Conservation (phyloP, 2,888 invertebrate genomes). For the Ischnus inquisitorius region DNA sequence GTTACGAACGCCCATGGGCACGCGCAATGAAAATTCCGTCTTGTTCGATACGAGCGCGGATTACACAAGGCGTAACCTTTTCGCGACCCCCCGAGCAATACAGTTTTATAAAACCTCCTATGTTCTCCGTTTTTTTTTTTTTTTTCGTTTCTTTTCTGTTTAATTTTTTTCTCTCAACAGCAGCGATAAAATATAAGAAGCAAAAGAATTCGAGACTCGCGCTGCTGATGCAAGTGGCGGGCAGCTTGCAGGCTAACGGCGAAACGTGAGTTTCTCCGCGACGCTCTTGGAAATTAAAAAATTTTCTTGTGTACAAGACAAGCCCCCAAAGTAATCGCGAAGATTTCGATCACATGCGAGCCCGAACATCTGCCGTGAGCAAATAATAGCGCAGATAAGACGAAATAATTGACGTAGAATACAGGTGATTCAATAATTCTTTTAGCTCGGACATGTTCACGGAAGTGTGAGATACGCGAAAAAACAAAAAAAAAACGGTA, state of each 20-base stretch:
- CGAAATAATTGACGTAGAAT: neutral
- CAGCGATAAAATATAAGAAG: neutral
- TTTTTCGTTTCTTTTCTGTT: neutral
- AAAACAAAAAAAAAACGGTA: neutral
- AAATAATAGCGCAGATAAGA: constrained; percentile 2
- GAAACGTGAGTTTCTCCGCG: neutral
- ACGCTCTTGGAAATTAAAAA: neutral
- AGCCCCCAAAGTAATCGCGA: no score
- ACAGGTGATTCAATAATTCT: neutral
- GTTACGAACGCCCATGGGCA: constrained; percentile 13
- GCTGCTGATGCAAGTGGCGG: constrained; percentile 21
- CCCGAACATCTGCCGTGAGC: neutral
- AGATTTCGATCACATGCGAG: neutral
- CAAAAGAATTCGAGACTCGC: neutral
- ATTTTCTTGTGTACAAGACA: neutral
- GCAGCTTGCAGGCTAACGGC: neutral
- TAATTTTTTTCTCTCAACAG: neutral
- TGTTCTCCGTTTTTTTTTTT: neutral
- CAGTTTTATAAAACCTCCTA: neutral
- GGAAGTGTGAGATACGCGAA: neutral
- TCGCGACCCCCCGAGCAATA: constrained; percentile 5
- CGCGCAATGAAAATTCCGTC: neutral
- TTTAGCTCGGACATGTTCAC: neutral
- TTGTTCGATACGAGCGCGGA: neutral
- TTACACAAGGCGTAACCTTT: constrained; percentile 26